These are phyloP conservation scores for Podocnemis expansa DNA, from an alignment of 2,113 vertebrate species.

Conservation along the genomic window DNA sequence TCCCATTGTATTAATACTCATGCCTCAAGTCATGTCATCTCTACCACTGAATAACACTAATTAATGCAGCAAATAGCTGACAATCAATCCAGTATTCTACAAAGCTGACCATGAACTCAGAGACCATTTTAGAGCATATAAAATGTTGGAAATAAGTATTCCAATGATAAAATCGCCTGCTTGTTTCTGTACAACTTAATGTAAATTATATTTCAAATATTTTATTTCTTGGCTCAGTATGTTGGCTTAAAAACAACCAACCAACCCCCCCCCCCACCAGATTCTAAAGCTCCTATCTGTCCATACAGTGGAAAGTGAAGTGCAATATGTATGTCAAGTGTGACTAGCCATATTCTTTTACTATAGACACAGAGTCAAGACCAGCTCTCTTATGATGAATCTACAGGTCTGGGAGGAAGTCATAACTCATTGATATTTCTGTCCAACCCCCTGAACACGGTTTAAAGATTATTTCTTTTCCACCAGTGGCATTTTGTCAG, in stretches of 20 bases:
- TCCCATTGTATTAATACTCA: not conserved
- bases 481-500: not conserved
- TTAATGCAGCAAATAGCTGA: not conserved
- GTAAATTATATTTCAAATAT: not conserved
- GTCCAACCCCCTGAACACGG: not conserved
- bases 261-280: not conserved
- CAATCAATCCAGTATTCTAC: not conserved
- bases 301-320: not conserved
- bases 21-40: not conserved
- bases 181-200: not conserved
- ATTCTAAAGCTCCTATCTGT: not conserved
- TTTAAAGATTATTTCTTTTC: not conserved
- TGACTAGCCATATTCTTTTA: not conserved
- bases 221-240: not conserved
- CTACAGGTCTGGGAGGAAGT: not conserved
- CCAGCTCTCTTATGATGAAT: not conserved
- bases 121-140: not conserved
- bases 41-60: not conserved
- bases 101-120: not conserved
- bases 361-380: not conserved
- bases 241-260: too few species aligned
- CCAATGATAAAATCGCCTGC: not conserved
- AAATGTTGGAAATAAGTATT: not conserved
- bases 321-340: not conserved
- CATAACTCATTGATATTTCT: not conserved